Conservation (phyloP, 2,888 invertebrate genomes). For the Meloe dianella region DNA sequence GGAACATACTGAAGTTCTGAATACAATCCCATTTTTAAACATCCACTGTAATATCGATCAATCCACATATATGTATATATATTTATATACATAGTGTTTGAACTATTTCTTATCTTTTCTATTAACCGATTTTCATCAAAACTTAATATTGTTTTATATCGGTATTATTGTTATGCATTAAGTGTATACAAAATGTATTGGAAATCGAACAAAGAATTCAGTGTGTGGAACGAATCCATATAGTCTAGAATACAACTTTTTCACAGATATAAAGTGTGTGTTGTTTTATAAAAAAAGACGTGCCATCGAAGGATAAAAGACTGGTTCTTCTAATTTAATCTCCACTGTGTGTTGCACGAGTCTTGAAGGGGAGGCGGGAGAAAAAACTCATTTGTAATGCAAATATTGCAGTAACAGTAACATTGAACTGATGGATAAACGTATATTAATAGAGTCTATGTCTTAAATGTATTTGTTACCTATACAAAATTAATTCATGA, state of each 20-base stretch:
- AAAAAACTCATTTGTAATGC: neutral
- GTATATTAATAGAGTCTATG: too few relatives aligned
- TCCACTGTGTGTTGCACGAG: neutral
- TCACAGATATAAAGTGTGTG: neutral
- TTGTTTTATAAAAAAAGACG: constrained; percentile 9
- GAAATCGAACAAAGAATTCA: neutral
- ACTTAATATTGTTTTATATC: neutral
- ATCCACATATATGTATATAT: neutral
- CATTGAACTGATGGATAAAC: neutral
- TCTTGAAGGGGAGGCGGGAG: neutral
- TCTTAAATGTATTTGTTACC: neutral
- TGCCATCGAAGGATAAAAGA: neutral
- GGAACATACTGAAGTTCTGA: neutral
- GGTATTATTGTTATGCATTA: neutral
- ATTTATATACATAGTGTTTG: too few relatives aligned
- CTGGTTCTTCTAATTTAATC: constrained; percentile 3
- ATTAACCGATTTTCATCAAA: neutral
- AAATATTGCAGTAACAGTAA: neutral
- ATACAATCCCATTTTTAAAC: neutral
- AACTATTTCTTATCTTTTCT: constrained; percentile 1
- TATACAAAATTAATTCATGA: neutral
- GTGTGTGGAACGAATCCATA: neutral
- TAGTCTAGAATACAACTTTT: neutral
- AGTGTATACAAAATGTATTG: neutral
- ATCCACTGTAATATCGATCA: neutral